Percentiles rank a stretch among this genome's conserved stretches.
These are phyloP conservation scores for Esox niger DNA, from an alignment of 2,113 vertebrate genomes.

Conservation along the genomic window DNA sequence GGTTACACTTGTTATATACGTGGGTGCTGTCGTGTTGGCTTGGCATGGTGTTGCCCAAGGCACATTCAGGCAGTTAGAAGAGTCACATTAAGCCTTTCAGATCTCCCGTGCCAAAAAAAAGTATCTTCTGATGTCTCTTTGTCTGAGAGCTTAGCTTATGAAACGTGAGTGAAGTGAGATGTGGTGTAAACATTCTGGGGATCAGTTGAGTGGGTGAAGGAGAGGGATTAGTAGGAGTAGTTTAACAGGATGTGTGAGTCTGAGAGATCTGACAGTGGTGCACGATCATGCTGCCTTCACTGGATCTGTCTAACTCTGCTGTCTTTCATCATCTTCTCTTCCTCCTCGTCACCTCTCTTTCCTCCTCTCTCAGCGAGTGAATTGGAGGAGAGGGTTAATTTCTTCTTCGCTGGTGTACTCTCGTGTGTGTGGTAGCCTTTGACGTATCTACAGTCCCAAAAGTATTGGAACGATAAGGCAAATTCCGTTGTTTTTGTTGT, in stretches of 20 bases:
- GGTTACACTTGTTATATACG: not conserved
- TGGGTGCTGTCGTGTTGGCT: not conserved
- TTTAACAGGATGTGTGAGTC: constrained; percentile 34
- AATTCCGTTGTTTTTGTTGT: too few relatives aligned
- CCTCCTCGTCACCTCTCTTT: too few relatives aligned
- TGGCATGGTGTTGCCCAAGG: not conserved
- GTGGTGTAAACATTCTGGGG: constrained; percentile 17
- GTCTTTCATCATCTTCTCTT: not conserved
- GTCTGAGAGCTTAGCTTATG: constrained; percentile 18
- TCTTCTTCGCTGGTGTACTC: too few relatives aligned
- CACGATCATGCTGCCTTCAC: constrained; percentile 55
- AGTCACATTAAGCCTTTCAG: not conserved
- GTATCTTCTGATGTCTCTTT: constrained; percentile 4
- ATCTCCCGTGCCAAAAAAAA: constrained; percentile 26
- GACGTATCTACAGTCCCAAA: too few relatives aligned
- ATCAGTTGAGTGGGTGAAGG: constrained; percentile 25
- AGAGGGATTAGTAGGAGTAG: not conserved
- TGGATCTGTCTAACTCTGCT: constrained; percentile 48
- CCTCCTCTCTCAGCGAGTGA: not conserved
- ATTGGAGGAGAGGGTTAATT: not conserved
- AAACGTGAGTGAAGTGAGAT: constrained; percentile 33
- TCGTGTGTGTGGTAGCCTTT: too few relatives aligned
- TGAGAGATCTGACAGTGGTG: constrained; percentile 39
- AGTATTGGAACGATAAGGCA: too few relatives aligned
- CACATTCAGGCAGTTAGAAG: constrained; percentile 6